Percentiles rank a stretch among this genome's conserved stretches.
These are phyloP conservation scores for Charina bottae DNA, from an alignment of 2,113 vertebrate genomes.

Conservation along the genomic window DNA sequence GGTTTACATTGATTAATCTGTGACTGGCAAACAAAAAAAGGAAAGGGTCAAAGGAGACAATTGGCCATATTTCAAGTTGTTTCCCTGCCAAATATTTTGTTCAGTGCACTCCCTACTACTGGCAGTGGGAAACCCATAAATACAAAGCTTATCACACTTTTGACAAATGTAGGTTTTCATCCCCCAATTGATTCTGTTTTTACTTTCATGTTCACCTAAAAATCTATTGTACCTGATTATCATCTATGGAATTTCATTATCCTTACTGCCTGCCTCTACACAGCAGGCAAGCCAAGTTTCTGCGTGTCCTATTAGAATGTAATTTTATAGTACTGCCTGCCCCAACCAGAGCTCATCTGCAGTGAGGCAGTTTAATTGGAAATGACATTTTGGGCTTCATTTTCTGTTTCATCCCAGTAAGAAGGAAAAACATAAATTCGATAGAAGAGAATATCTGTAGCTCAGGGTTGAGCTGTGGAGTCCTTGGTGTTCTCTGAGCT, in stretches of 20 bases:
- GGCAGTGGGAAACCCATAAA: background rate
- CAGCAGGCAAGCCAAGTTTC: fast-evolving
- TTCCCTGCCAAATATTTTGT: constrained; percentile 15
- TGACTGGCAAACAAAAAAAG: background rate
- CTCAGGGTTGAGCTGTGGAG: too few relatives aligned
- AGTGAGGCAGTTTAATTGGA: background rate
- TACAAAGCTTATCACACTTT: constrained; percentile 36
- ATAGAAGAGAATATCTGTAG: too few relatives aligned
- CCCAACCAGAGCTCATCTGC: constrained; percentile 22
- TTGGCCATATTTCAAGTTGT: background rate
- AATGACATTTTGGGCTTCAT: constrained; percentile 23
- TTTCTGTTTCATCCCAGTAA: fast-evolving
- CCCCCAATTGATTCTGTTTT: background rate
- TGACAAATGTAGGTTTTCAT: constrained; percentile 34
- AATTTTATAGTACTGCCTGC: constrained; percentile 30
- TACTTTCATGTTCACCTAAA: constrained; percentile 1
- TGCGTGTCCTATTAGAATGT: constrained; percentile 30
- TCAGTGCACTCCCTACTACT: background rate
- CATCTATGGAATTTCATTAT: constrained; percentile 3
- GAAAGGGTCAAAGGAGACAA: background rate
- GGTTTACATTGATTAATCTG: background rate
- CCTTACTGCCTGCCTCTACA: constrained; percentile 11
- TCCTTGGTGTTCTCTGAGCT: too few relatives aligned
- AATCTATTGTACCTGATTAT: constrained; percentile 45
- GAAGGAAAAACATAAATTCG: background rate